Evolutionary conservation across 2,113 vertebrate species (phyloP).

Genomic region (Miniopterus natalensis): DNA sequence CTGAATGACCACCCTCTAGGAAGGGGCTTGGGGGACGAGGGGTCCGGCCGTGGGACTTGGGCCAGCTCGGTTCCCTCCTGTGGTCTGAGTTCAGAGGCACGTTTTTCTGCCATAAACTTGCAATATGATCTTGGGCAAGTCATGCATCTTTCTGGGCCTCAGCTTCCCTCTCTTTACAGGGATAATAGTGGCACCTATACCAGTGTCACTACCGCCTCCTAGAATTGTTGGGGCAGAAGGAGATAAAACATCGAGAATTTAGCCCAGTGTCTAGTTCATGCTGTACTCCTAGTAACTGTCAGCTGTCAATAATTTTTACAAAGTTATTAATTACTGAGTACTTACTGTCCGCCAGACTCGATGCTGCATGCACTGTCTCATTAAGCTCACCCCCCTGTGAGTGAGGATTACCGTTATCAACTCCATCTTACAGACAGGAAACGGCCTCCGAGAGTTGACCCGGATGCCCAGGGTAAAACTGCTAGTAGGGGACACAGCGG

Average conservation of each 20-base stretch:
- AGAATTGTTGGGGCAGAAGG: neutral
- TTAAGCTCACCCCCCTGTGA: neutral
- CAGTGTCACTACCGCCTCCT: accelerated
- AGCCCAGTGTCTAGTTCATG: neutral
- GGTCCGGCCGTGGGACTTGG: neutral
- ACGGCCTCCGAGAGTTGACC: neutral
- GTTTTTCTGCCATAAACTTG: neutral
- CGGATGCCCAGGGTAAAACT: neutral
- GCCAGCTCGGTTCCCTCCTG: neutral
- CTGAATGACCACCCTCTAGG: neutral
- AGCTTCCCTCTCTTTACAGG: neutral
- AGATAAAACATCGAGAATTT: neutral
- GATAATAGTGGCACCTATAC: accelerated
- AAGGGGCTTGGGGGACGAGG: accelerated
- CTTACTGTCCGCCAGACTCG: neutral
- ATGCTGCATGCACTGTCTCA: accelerated
- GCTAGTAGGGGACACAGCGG: neutral
- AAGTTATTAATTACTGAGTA: neutral
- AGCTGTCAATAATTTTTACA: neutral
- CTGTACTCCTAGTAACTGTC: neutral
- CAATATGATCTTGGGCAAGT: neutral
- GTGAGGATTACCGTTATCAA: neutral
- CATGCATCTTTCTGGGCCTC: neutral
- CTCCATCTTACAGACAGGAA: neutral
- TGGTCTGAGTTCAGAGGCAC: neutral